These are phyloP conservation scores for Lordiphosa stackelbergi DNA, from an alignment of 1,140 invertebrate genomes.

Conservation along the genomic window DNA sequence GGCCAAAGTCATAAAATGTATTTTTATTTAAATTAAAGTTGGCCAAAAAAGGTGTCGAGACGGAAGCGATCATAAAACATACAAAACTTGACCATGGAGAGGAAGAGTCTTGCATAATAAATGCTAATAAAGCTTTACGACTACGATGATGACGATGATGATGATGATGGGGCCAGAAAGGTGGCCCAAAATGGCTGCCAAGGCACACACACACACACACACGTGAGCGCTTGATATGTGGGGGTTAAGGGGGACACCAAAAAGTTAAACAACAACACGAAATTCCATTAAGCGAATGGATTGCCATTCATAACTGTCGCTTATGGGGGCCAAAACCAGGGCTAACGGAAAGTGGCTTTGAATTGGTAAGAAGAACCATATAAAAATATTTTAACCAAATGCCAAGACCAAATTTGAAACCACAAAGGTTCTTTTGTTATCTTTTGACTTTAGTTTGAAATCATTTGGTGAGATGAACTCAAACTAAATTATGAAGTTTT, in stretches of 20 bases:
- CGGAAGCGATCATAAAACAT: constrained; percentile 52
- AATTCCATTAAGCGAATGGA: constrained; percentile 74
- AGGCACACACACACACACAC: constrained; percentile 7
- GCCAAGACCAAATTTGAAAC: no score
- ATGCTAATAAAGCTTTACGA: constrained; percentile 73
- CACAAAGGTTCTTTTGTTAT: no score
- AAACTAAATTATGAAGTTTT: no score
- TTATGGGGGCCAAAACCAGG: neutral
- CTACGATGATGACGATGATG: constrained; percentile 16
- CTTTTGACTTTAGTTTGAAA: no score
- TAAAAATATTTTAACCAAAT: neutral
- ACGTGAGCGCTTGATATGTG: constrained; percentile 3
- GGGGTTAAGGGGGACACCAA: constrained; percentile 15
- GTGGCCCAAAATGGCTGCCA: constrained; percentile 25
- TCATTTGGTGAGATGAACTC: no score
- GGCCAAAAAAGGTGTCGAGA: constrained; percentile 42
- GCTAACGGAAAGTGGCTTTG: no score
- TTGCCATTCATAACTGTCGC: constrained; percentile 73
- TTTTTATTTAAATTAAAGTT: constrained; percentile 64
- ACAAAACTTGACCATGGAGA: constrained; percentile 20
- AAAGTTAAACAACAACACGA: constrained; percentile 72
- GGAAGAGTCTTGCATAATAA: constrained; percentile 63
- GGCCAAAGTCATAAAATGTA: constrained; percentile 50
- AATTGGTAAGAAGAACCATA: no score
- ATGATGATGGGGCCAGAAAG: constrained; percentile 3